Conservation (phyloP, 2,797 vertebrate species). For the Pangasius djambal region DNA sequence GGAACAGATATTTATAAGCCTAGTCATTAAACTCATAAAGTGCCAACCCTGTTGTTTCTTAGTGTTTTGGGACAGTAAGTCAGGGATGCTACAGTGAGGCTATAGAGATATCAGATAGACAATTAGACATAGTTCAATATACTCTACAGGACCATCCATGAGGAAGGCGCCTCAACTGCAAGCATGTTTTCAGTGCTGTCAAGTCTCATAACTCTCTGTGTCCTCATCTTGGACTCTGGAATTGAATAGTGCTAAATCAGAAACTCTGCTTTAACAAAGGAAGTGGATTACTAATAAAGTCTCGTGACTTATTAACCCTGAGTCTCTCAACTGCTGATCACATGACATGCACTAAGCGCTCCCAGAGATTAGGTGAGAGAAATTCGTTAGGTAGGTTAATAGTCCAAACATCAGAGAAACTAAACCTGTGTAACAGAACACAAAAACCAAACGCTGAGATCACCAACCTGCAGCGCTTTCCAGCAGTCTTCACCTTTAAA, state of each 20-base stretch:
- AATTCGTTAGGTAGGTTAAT: not conserved
- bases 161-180: not conserved
- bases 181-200: not conserved
- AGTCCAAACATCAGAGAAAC: not conserved
- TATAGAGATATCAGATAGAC: not conserved
- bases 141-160: not conserved
- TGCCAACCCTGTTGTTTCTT: not conserved
- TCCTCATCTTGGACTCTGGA: conserved; percentile 13
- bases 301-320: conserved; percentile 41
- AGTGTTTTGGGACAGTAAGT: not conserved
- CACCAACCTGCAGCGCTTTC: not conserved
- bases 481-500: not conserved
- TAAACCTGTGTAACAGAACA: not conserved
- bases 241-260: not conserved
- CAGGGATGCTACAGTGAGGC: not conserved
- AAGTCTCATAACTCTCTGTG: too few relatives aligned
- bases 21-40: not conserved
- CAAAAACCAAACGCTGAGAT: not conserved
- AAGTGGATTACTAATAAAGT: conserved; percentile 38
- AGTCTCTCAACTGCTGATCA: not conserved
- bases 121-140: not conserved
- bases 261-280: conserved; percentile 26
- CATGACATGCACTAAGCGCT: not conserved
- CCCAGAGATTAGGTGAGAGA: not conserved
- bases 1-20: not conserved